Conservation (phyloP, 2,888 invertebrate species). For the Anthophora plumipes region DNA sequence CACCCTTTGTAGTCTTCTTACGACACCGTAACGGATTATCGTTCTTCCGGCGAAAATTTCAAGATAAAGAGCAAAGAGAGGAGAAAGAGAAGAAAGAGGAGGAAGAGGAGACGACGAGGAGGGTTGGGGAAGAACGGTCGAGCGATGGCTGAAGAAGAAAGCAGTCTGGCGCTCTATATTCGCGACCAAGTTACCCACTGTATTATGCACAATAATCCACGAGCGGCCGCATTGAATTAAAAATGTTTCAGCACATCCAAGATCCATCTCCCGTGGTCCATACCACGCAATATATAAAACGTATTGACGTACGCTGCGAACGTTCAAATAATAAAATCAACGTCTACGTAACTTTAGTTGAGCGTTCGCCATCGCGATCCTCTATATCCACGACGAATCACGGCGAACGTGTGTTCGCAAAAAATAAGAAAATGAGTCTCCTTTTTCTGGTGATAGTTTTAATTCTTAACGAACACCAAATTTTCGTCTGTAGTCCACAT, state of each 20-base stretch:
- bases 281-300: constrained; percentile 42
- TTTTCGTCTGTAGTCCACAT: too few species aligned
- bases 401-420: constrained; percentile 11
- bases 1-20: constrained; percentile 47
- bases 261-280: constrained; percentile 7
- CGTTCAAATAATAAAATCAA: constrained; percentile 60
- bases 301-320: constrained; percentile 47
- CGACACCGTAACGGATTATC: constrained; percentile 54
- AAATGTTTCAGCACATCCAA: constrained; percentile 44
- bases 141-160: constrained; percentile 14
- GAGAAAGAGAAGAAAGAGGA: constrained; percentile 14
- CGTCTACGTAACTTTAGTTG: constrained; percentile 54
- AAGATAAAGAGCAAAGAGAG: constrained; percentile 12
- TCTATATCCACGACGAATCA: constrained; percentile 5
- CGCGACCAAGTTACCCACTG: constrained; percentile 42
- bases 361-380: constrained; percentile 26
- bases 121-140: constrained; percentile 23
- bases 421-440: too few species aligned
- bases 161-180: constrained; percentile 38
- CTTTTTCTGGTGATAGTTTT: constrained; percentile 2
- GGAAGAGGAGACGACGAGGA: constrained; percentile 14
- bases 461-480: neutral
- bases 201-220: constrained; percentile 62
- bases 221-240: constrained; percentile 57
- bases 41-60: constrained; percentile 51